Evolutionary conservation across 1,140 invertebrate genomes (phyloP).

Genomic region (Pogonomyrmex californicus): DNA sequence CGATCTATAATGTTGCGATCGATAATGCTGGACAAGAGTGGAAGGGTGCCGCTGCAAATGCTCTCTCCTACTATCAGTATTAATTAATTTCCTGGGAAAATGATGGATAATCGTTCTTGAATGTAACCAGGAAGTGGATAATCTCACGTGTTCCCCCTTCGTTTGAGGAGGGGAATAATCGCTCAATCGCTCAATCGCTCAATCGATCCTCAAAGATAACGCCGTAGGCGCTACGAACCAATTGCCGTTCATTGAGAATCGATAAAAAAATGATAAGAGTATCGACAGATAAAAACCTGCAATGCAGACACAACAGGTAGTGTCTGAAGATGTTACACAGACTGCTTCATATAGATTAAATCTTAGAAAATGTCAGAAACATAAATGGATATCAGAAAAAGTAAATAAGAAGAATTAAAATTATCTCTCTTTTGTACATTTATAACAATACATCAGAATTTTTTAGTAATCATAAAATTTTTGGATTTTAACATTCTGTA

Average conservation of each 20-base stretch:
- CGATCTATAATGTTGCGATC: constrained; percentile 28
- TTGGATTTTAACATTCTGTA: background rate
- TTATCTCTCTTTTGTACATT: background rate
- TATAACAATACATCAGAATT: background rate
- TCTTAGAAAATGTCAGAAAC: background rate
- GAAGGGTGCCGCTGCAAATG: constrained; percentile 1
- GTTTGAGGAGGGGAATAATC: constrained; percentile 54
- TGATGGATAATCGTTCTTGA: constrained; percentile 59
- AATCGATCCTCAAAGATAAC: constrained; percentile 63
- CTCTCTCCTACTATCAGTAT: constrained; percentile 48
- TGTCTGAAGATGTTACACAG: constrained; percentile 23
- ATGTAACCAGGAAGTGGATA: constrained; percentile 73
- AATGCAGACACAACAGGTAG: constrained; percentile 6
- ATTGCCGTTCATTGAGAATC: constrained; percentile 25
- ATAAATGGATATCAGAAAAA: background rate
- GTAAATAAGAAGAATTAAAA: background rate
- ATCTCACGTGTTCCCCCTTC: constrained; percentile 38
- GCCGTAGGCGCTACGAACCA: constrained; percentile 1
- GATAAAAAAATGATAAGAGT: constrained; percentile 57
- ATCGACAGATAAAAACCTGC: constrained; percentile 47
- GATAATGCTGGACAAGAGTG: constrained; percentile 44
- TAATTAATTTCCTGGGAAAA: constrained; percentile 72
- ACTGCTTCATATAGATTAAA: constrained; percentile 2
- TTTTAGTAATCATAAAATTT: background rate
- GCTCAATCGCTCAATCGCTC: constrained; percentile 71